phyloP scores from a whole-genome alignment of 1,140 invertebrate species.

The Aphidius ervi region DNA sequence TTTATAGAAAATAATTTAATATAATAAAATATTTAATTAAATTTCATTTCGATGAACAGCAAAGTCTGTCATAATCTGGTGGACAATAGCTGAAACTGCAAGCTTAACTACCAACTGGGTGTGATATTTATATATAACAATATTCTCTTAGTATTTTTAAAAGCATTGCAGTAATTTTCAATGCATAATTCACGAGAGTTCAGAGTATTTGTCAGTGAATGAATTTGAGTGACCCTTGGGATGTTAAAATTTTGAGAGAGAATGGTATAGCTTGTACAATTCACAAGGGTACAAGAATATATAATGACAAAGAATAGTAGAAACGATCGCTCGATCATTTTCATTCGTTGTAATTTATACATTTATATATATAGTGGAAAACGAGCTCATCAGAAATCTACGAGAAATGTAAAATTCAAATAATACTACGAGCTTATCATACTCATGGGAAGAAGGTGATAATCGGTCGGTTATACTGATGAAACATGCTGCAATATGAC shows the following conservation, averaged over 20 bases:
- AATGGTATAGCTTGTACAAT: not conserved
- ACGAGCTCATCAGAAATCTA: conserved; percentile 22
- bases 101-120: too few species aligned
- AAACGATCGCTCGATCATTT: conserved; percentile 25
- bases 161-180: conserved; percentile 14
- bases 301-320: conserved; percentile 17
- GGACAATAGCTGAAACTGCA: too few species aligned
- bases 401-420: conserved; percentile 53
- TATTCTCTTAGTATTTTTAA: not conserved
- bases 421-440: conserved; percentile 50
- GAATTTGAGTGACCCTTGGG: conserved; percentile 5
- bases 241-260: not conserved
- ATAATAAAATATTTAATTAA: too few species aligned
- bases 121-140: too few species aligned
- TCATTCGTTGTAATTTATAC: not conserved
- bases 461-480: conserved; percentile 54
- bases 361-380: conserved; percentile 18
- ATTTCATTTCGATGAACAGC: too few species aligned
- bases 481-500: conserved; percentile 37
- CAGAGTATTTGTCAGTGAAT: conserved; percentile 6
- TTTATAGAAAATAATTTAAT: too few species aligned
- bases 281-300: too few species aligned
- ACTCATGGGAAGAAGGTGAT: conserved; percentile 54
- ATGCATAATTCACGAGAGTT: conserved; percentile 16
- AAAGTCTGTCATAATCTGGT: too few species aligned